Evolutionary conservation across 35 echinoderm and acorn worm species (phyloP).

Genomic region (Acanthaster planci): DNA sequence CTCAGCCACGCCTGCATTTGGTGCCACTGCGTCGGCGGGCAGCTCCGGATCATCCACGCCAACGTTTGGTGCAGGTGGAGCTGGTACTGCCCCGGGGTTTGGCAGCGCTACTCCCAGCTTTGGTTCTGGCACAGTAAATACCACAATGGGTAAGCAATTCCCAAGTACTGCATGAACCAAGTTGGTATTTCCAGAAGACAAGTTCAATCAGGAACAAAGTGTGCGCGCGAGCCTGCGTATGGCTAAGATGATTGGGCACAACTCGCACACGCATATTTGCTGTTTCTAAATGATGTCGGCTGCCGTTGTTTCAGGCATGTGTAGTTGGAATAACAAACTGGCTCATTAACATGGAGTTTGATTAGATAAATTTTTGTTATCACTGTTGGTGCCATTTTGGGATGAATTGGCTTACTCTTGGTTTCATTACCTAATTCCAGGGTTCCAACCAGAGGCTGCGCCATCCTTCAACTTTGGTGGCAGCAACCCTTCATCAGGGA

Average conservation of each 20-base stretch:
- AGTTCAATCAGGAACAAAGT: no score
- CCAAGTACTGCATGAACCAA: background rate
- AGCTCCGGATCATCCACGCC: background rate
- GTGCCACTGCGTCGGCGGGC: background rate
- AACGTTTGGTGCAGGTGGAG: conserved; percentile 24
- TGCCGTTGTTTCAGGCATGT: no score
- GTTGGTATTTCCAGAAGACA: no score
- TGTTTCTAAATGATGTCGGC: no score
- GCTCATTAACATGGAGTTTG: no score
- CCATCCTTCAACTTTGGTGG: conserved; percentile 45
- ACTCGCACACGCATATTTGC: no score
- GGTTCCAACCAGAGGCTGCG: conserved; percentile 1
- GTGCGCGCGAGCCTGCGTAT: no score
- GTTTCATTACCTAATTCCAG: background rate
- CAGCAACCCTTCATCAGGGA: background rate
- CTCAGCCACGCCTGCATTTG: conserved; percentile 26
- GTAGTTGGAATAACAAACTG: no score
- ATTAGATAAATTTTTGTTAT: no score
- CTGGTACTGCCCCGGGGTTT: background rate
- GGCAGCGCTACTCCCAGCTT: background rate
- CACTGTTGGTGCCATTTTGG: background rate
- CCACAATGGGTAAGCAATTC: conserved; percentile 2
- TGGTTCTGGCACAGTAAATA: background rate
- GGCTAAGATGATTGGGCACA: no score
- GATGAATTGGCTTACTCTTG: background rate